Evolutionary conservation across 2,888 invertebrate genomes (phyloP), one percentile per base, ranked within the genome.

Genomic region (Osmoderma eremita): DNA sequence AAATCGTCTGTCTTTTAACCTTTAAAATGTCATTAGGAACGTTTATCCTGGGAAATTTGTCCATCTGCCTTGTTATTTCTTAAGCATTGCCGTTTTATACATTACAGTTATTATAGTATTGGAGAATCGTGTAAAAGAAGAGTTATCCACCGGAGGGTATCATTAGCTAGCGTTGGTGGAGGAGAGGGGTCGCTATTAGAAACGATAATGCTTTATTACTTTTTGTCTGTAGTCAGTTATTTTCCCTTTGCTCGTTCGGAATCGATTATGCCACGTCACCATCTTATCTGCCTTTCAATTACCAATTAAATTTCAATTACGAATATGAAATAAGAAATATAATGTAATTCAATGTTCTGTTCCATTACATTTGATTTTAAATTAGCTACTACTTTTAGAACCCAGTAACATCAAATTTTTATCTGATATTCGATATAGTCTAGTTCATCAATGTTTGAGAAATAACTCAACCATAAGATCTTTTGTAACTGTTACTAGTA

Each of bases 31-130:
- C 67, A 67, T 67, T 67, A 67, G 54, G 15, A 53, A 38, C 67
- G 53, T 67, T 67, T 67, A 67, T 63, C 63, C 58, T 17, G 13
- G 38, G 30, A 38, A 30, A 58, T 54, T 45, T 48, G 63, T 58
- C 20, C 42, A 61, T 56, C 56, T 58, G 61, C 68, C 68, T 68
- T 68, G 68, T 68, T 64, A 68, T 68, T 68, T 68, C 68, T 22
- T 36, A 67, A 68, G 50, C 53, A 53, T 65, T 53, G 53, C 45
- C 68, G 68, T 68, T 68, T 68, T 68, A 49, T 68, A 48, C 65
- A 65, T 68, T 17, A 68, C 61, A 64, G 68, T 68, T 68, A 68
- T 68, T 68, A 65, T 17, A 39, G 30, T 30, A 30, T 30, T 30
- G 13, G 24, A 24, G 24, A 24, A 50, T 30, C 18, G 36, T n/a